Conservation (phyloP, 2,888 invertebrate genomes). For the Dolomedes plantarius region DNA sequence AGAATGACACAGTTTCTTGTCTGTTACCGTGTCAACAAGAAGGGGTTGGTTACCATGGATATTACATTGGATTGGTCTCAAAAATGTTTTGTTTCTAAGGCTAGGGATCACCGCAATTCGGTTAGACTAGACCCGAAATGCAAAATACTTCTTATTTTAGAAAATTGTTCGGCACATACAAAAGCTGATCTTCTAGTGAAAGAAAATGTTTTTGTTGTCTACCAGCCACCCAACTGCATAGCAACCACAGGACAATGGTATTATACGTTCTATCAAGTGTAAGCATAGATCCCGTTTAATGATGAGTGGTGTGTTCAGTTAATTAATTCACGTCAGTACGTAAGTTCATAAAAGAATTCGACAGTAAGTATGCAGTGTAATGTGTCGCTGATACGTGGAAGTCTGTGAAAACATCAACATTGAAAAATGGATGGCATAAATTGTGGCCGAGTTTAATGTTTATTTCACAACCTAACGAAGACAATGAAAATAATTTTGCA, state of each 20-base stretch:
- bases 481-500: background rate
- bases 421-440: background rate
- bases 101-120: too few species aligned
- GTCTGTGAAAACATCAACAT: background rate
- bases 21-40: too few species aligned
- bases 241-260: background rate
- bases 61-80: too few species aligned
- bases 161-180: conserved; percentile 6
- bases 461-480: background rate
- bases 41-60: too few species aligned
- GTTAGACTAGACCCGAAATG: too few species aligned
- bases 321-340: too few species aligned
- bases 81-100: too few species aligned
- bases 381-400: background rate
- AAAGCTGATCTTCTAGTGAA: background rate
- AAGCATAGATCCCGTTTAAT: background rate
- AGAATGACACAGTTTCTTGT: too few species aligned
- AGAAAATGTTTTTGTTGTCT: background rate
- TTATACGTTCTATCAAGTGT: background rate
- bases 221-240: background rate
- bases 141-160: background rate
- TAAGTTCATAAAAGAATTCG: too few species aligned
- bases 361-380: background rate
- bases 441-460: background rate
- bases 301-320: too few species aligned